phyloP scores from a whole-genome alignment of 2,888 invertebrate species.

The Eupeodes luniger region DNA sequence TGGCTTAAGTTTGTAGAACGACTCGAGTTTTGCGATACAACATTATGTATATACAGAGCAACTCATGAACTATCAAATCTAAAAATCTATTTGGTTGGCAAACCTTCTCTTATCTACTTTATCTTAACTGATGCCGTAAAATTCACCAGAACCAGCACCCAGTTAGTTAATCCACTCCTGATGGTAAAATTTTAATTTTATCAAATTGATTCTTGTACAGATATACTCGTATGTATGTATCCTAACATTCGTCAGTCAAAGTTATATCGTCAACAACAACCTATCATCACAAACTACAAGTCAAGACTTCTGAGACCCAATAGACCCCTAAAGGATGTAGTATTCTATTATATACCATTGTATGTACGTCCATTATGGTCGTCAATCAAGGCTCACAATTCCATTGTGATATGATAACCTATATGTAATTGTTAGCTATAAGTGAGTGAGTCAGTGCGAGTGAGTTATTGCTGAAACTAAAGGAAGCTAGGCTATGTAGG shows the following conservation, averaged over 20 bases:
- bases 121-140: no score
- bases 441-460: background rate
- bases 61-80: no score
- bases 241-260: slow-evolving; percentile 18
- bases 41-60: no score
- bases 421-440: slow-evolving; percentile 26
- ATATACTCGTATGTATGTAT: background rate
- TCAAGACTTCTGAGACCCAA: slow-evolving; percentile 48
- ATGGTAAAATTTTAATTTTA: slow-evolving; percentile 50
- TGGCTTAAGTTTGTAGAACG: no score
- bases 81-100: no score
- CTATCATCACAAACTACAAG: slow-evolving; percentile 61
- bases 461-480: background rate
- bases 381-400: slow-evolving; percentile 29
- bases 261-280: slow-evolving; percentile 36
- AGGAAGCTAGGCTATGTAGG: background rate
- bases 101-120: no score
- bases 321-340: background rate
- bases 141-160: no score
- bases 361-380: slow-evolving; percentile 11
- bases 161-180: slow-evolving; percentile 1
- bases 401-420: slow-evolving; percentile 42
- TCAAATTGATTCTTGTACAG: slow-evolving; percentile 49
- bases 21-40: no score
- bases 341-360: background rate